Base-by-base conservation (phyloP, 2,888 invertebrate genomes). In the Buathra laborator region DNA sequence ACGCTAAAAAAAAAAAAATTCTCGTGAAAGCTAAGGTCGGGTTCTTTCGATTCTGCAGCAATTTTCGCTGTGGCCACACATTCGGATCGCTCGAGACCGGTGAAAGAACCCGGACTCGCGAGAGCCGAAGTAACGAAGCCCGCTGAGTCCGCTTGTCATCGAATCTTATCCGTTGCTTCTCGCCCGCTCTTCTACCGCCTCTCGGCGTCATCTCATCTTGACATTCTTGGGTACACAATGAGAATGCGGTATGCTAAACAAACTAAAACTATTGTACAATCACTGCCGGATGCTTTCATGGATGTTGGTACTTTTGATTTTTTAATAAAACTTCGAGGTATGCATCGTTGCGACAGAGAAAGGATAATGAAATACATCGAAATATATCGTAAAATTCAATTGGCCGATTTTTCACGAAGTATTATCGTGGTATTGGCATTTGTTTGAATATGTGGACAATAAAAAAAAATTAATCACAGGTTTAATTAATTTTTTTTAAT, bases 171-270 rank as follows among this genome's bases (percentile, higher is more conserved):
- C 71, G 32, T 64, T 32, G 62, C 6, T 68, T 62, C 19, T 10
- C 24, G 53, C 70, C 59, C 51, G 46, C 32, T 29, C 46, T 71
- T 24, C 1, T 66, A 10, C 19, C 48, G 68, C 48, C 64, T 62
- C 64, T 37, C 24, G 48, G 59, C 59, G 16, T 56, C 74, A 14
- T 71, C 44, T 37, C 51, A 7, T 64, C 71, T 72, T 62, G 81
- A 51, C 67, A 53, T 44, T 71, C 77, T 81, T 68, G 32, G 53
- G 53, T 77, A 81, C 77, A 81, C 77, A 72, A 81, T 81, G 81
- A 84, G 76, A 72, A 37, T 77, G 76, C 77, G 44, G 48, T 68
- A 81, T 81, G 64, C 37, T 67, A 32, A 67, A 53, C 72, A 67
- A 78, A 83, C 67, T 6, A 32, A 70, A 79, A 53, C 51, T 59